Base-by-base conservation (phyloP, 2,888 invertebrate genomes). In the Rugalucina vietnamica region DNA sequence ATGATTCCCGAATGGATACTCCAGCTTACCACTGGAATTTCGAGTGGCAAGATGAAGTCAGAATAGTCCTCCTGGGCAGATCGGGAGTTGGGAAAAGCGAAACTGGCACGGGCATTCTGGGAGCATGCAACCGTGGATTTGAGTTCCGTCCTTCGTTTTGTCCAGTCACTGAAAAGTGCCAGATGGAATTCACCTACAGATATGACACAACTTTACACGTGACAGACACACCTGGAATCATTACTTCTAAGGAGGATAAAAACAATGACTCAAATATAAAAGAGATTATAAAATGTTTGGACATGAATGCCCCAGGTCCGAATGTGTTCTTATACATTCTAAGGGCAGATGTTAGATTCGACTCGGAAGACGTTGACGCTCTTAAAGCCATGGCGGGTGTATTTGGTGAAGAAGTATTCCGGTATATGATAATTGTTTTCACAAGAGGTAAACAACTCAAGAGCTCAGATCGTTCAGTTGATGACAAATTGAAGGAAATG, bases 371-470 rank as follows among this genome's bases (percentile, higher is more conserved):
- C 8, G n/a, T 18, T 0, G 50, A 72, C 2, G 72, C 72, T 29
- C 39, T 72, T 0, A 72, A 49, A 0, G 29, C 5, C n/a, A 21
- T 72, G 4, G n/a, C 3, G 21, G 27, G 49, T 5, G 12, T 34
- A 0, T 72, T 43, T 72, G 72, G 72, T n/a, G 49, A 72, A 34
- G 72, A 4, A 10, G 3, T 72, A 24, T 72, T 21, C 36, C 39
- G n/a, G 5, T 21, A 29, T 72, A 43, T 72, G 29, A 43, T 72
- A 21, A 32, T 72, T 27, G 72, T 72, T n/a, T 72, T 72, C 29
- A 72, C 72, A 0, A 43, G 50, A 29, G 32, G 32, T 8, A 27
- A 27, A n/a, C 43, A 4, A 21, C 50, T 72, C 12, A 18, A 24
- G 21, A 49, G 0, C 32, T 27, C 21, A 3, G n/a, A 34, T 29